Evolutionary conservation across 2,888 invertebrate genomes (phyloP).

Genomic region (Baccha elongata): DNA sequence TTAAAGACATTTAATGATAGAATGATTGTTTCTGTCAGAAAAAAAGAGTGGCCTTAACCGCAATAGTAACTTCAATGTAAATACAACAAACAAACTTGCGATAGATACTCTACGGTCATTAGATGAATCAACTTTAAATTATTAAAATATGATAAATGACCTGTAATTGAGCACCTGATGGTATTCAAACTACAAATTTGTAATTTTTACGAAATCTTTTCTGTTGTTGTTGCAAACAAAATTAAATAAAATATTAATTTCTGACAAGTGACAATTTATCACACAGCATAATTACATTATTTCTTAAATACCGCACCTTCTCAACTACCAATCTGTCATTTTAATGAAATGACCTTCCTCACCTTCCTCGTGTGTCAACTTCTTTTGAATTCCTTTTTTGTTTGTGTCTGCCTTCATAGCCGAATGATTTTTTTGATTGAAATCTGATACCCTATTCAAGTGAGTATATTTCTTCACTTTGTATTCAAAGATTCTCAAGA

Average conservation of each 20-base stretch:
- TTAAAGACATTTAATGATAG: too few relatives aligned
- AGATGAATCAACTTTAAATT: not conserved
- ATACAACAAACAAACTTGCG: too few relatives aligned
- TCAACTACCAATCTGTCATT: constrained; percentile 9
- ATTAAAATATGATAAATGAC: not conserved
- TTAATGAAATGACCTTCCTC: not conserved
- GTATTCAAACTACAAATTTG: not conserved
- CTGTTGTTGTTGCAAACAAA: not conserved
- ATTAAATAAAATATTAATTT: not conserved
- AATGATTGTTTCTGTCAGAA: too few relatives aligned
- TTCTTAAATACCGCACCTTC: not conserved
- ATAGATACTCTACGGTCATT: too few relatives aligned
- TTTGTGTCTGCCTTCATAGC: not conserved
- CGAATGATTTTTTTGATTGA: not conserved
- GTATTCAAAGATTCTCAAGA: constrained; percentile 6
- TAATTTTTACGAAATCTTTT: not conserved
- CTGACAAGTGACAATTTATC: constrained; percentile 6
- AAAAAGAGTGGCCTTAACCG: too few relatives aligned
- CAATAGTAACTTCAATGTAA: too few relatives aligned
- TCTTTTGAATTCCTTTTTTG: not conserved
- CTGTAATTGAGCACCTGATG: not conserved
- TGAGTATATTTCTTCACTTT: constrained; percentile 6
- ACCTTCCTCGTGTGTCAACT: constrained; percentile 6
- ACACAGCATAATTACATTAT: not conserved
- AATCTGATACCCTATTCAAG: constrained; percentile 25